Conservation (phyloP, 2,888 invertebrate species). For the Dasysyrphus albostriatus region DNA sequence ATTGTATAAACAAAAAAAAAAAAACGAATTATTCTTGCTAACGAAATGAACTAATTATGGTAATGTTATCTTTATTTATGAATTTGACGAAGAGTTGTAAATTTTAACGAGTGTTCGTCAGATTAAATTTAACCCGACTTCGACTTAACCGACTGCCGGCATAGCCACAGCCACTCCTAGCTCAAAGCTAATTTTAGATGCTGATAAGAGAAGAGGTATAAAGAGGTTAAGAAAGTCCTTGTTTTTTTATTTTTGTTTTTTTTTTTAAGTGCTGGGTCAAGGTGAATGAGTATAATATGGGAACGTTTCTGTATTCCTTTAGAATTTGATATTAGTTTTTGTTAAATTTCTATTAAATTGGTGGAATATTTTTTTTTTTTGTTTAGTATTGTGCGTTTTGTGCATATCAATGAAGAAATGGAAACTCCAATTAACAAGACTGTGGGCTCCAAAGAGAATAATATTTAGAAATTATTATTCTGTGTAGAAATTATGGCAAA, state of each 20-base stretch:
- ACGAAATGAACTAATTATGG: constrained; percentile 70
- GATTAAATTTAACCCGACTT: constrained; percentile 61
- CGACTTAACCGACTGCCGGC: neutral
- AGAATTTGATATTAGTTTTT: constrained; percentile 1
- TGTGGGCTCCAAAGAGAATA: neutral
- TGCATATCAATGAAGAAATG: constrained; percentile 12
- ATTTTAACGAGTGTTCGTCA: constrained; percentile 72
- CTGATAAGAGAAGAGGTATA: neutral
- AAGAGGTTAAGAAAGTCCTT: constrained; percentile 1
- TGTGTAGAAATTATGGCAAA: neutral
- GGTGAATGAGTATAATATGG: neutral
- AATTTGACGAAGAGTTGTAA: constrained; percentile 75
- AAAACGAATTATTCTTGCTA: constrained; percentile 39
- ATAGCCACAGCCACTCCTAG: constrained; percentile 2
- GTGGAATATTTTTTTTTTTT: neutral
- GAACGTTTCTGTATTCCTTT: neutral
- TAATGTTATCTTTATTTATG: constrained; percentile 76
- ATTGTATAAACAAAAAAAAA: constrained; percentile 19
- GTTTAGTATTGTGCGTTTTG: neutral
- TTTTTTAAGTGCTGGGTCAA: constrained; percentile 8
- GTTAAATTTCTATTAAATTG: neutral
- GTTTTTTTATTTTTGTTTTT: neutral
- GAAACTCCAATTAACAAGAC: neutral
- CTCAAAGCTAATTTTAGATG: constrained; percentile 29
- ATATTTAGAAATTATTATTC: neutral